Evolutionary conservation across 2,113 vertebrate genomes (phyloP), one percentile per base, ranked within the genome.

Genomic region (Turnix velox): DNA sequence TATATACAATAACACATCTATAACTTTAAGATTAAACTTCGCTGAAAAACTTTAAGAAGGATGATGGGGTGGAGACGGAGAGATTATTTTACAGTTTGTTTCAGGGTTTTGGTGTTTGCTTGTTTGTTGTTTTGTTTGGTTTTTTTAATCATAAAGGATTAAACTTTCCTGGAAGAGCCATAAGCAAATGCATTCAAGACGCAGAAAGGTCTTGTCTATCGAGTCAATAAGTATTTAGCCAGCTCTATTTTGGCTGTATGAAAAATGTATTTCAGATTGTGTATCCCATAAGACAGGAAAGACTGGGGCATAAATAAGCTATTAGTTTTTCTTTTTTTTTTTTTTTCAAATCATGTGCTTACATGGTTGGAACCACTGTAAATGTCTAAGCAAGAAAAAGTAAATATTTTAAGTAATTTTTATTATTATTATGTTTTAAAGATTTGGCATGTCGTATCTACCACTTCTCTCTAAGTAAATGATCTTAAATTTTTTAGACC

Each of bases 391-490:
- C 20, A 68, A 74, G 59, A 75, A 84, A 65, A 40, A 87, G 49
- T 92, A 87, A 89, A 91, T 52, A 72, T 30, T 81, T 58, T 12
- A 27, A 35, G 40, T 17, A 13, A 35, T 1, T 39, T 10, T 24
- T 77, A 25, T 72, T 2, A 46, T 45, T n/a, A 42, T 59, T 85
- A 33, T 83, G 76, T 71, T 88, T 67, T 27, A 33, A 93, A 62
- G 16, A 62, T 87, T 67, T 57, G 37, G 16, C 67, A 48, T 81
- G 33, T n/a, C 28, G 74, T 63, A 65, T 68, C 74, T 80, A 35
- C 30, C 31, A 49, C 30, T 76, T 77, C 24, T 48, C 93, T 92
- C 68, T 82, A 96, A 95, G 58, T 92, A 96, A 88, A 81, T 84
- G 45, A 90, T 43, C 65, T 4, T 33, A 67, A 30, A 17, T 78